A percentile compares a stretch with the other conserved stretches of the same genome.
phyloP scores from a whole-genome alignment of 2,888 invertebrate genomes.

The Dioctria linearis region DNA sequence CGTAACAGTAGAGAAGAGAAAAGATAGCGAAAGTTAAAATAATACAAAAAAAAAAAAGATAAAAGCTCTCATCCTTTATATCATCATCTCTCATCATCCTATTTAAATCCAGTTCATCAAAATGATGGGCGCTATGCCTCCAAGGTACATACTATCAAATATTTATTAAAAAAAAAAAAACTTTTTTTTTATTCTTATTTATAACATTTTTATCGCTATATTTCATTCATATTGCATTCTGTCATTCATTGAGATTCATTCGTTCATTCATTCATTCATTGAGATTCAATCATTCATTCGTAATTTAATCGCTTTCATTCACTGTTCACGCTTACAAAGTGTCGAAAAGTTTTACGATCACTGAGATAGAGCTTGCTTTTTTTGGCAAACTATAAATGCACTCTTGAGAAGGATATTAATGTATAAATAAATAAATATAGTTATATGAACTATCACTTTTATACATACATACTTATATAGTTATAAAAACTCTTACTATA shows the following conservation, averaged over 20 bases:
- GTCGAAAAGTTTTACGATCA: constrained; percentile 50
- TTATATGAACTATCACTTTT: no score
- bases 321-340: constrained; percentile 18
- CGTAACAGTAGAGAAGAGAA: constrained; percentile 52
- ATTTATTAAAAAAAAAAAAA: constrained; percentile 8
- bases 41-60: constrained; percentile 33
- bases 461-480: no score
- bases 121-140: constrained; percentile 73
- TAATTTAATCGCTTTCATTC: constrained; percentile 21
- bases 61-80: constrained; percentile 55
- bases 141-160: constrained; percentile 66
- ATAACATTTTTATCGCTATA: constrained; percentile 22
- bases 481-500: no score
- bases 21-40: constrained; percentile 48
- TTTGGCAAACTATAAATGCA: no score
- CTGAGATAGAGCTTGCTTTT: constrained; percentile 16
- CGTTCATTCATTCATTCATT: neutral
- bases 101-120: constrained; percentile 64
- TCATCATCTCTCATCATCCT: constrained; percentile 58
- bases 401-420: no score
- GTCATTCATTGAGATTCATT: neutral
- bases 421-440: no score
- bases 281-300: constrained; percentile 28
- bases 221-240: constrained; percentile 40
- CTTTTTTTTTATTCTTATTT: constrained; percentile 42